These are phyloP conservation scores for Drosophila anomalata DNA, from an alignment of 2,888 invertebrate genomes.

Conservation along the genomic window DNA sequence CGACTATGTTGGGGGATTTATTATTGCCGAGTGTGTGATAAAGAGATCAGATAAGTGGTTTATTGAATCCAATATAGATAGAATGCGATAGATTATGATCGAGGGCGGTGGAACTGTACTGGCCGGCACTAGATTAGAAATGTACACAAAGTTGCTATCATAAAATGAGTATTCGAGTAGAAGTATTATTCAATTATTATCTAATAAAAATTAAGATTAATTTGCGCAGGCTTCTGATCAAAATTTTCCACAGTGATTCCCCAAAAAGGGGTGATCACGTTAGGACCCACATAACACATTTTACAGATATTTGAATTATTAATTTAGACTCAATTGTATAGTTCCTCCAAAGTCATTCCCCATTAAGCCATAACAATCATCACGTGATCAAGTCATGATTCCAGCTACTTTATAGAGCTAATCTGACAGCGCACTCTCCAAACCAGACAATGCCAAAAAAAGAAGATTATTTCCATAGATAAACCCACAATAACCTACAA, in stretches of 20 bases:
- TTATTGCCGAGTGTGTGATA: slow-evolving; percentile 17
- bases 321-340: not conserved
- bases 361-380: slow-evolving; percentile 28
- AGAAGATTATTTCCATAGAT: slow-evolving; percentile 42
- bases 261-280: not conserved
- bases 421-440: slow-evolving; percentile 58
- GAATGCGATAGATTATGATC: slow-evolving; percentile 10
- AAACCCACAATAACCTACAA: slow-evolving; percentile 18
- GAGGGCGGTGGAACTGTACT: slow-evolving; percentile 11
- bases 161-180: not conserved
- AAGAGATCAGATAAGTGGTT: slow-evolving; percentile 37
- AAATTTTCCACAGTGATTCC: not conserved
- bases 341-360: slow-evolving; percentile 14
- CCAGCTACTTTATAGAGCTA: slow-evolving; percentile 50
- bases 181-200: slow-evolving; percentile 34
- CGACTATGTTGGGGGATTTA: slow-evolving; percentile 27
- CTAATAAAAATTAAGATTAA: slow-evolving; percentile 18
- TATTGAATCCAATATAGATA: slow-evolving; percentile 28
- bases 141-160: not conserved
- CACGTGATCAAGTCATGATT: slow-evolving; percentile 41
- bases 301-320: slow-evolving; percentile 6
- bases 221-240: slow-evolving; percentile 22
- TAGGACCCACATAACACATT: not conserved
- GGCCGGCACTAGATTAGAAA: slow-evolving; percentile 18
- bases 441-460: slow-evolving; percentile 38